These are phyloP conservation scores for Acrobasis consociella DNA, from an alignment of 2,888 invertebrate genomes.

Conservation along the genomic window DNA sequence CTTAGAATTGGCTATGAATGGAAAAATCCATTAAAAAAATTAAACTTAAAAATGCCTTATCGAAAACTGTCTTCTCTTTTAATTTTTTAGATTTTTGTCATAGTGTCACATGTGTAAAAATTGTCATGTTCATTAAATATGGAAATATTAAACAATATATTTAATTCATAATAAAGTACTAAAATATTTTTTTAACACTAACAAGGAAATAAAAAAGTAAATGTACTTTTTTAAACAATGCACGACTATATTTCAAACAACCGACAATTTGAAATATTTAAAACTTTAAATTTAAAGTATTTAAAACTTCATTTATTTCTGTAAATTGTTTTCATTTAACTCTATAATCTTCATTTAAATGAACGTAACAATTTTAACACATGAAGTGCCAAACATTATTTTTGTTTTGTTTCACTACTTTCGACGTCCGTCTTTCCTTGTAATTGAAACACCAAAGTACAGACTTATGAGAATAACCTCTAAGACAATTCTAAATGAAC, in stretches of 20 bases:
- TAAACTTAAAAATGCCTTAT: constrained; percentile 36
- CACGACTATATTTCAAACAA: no score
- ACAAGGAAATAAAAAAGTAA: no score
- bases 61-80: constrained; percentile 29
- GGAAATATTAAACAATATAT: constrained; percentile 29
- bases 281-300: no score
- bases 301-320: constrained; percentile 25
- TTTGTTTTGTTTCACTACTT: constrained; percentile 37
- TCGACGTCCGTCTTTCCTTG: constrained; percentile 50
- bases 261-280: no score
- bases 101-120: constrained; percentile 34
- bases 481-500: constrained; percentile 64
- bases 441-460: constrained; percentile 74
- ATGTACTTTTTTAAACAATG: no score
- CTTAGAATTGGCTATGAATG: constrained; percentile 46
- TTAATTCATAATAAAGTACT: not conserved
- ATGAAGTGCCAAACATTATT: constrained; percentile 54
- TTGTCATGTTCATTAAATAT: constrained; percentile 28
- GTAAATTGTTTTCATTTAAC: not conserved
- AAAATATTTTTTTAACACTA: no score
- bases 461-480: constrained; percentile 62
- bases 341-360: constrained; percentile 22
- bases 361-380: constrained; percentile 47
- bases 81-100: constrained; percentile 23
- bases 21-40: constrained; percentile 28